Percentiles rank a stretch among this genome's conserved stretches.
These are phyloP conservation scores for Turnix velox DNA, from an alignment of 2,113 vertebrate genomes.

Conservation along the genomic window DNA sequence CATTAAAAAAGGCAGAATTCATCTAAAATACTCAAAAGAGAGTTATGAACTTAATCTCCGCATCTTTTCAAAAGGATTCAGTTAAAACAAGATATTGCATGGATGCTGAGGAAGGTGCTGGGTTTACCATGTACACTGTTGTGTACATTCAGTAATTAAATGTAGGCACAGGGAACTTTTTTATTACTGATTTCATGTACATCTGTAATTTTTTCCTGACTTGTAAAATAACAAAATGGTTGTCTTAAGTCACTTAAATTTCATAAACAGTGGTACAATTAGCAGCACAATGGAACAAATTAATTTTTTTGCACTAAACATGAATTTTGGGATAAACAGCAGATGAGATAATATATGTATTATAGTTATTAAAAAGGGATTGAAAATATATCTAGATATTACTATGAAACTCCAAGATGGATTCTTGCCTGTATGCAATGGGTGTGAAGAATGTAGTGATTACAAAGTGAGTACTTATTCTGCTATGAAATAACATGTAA, in stretches of 20 bases:
- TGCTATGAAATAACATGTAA: neutral
- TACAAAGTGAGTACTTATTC: neutral
- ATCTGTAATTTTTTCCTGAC: neutral
- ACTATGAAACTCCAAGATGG: neutral
- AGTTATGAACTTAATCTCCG: neutral
- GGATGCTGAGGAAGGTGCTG: neutral
- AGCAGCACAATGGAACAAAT: neutral
- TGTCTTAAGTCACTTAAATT: neutral
- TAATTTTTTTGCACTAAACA: neutral
- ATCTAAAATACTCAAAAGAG: conserved; percentile 1
- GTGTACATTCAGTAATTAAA: conserved; percentile 4
- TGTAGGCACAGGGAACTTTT: neutral
- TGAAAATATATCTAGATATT: neutral
- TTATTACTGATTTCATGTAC: neutral
- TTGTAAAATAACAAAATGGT: neutral
- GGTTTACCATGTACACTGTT: neutral
- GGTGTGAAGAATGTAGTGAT: neutral
- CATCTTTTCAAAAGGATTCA: conserved; percentile 30
- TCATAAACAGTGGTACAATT: neutral
- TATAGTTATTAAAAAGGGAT: neutral
- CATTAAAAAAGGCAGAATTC: conserved; percentile 1
- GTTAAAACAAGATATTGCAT: conserved; percentile 43
- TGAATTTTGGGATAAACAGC: neutral
- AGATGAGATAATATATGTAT: neutral
- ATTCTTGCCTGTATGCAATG: neutral